A percentile compares a stretch with the other conserved stretches of the same genome.
These are phyloP conservation scores for Pantherophis alleghaniensis DNA, from an alignment of 2,797 vertebrate species.

Conservation along the genomic window DNA sequence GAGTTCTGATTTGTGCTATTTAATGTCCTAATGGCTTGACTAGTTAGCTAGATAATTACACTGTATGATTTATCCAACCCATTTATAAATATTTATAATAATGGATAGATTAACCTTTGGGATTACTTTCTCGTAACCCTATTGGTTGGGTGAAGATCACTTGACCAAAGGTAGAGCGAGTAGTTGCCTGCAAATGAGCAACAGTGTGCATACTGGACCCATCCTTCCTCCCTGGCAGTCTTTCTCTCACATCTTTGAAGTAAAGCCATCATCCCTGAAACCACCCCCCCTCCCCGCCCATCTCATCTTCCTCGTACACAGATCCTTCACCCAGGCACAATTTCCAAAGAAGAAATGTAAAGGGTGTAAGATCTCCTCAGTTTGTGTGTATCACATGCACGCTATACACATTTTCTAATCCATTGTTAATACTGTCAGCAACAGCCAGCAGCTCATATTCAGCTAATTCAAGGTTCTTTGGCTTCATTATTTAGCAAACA, in stretches of 20 bases:
- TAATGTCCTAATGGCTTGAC: conserved; percentile 72
- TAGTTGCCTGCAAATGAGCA: accelerated
- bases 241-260: neutral
- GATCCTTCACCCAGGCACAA: neutral
- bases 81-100: conserved; percentile 76
- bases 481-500: neutral
- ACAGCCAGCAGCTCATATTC: neutral
- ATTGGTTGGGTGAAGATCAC: conserved; percentile 44
- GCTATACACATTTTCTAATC: no score
- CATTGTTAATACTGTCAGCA: neutral
- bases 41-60: conserved; percentile 73
- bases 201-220: accelerated
- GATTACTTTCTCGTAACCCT: conserved; percentile 58
- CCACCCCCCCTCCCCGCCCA: no score
- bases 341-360: neutral
- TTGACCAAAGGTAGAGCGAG: accelerated
- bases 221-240: neutral
- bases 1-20: conserved; percentile 71
- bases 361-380: neutral
- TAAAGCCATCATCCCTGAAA: neutral
- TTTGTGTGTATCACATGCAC: neutral
- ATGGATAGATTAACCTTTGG: conserved; percentile 73
- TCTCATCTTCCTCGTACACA: neutral
- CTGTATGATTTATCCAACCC: conserved; percentile 72
- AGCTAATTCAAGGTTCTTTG: neutral